Evolutionary conservation across 2,888 invertebrate genomes (phyloP), one percentile per base, ranked within the genome.

Genomic region (Ornithoptera alexandrae): DNA sequence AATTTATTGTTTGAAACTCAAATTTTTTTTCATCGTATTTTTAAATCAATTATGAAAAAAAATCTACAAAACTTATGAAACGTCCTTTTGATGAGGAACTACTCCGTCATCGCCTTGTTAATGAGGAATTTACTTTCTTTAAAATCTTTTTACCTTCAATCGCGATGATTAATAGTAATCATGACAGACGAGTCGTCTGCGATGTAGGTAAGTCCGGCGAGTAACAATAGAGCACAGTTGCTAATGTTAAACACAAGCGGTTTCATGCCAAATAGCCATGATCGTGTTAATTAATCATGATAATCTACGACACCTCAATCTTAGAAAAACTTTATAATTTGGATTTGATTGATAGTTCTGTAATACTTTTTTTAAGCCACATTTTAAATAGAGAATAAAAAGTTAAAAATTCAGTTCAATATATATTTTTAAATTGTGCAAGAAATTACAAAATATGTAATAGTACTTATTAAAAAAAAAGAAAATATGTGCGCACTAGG

Each of bases 111-210:
- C 75, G 68, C 67, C 56, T 61, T 56, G 60, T 72, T 74, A 72
- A 69, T 68, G 68, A 61, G 65, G 68, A 73, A 73, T 74, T 69
- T 72, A 74, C 73, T 74, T 75, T 68, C 71, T 72, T 72, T 70
- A 74, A 74, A 68, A 69, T 73, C 71, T 73, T 74, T 74, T 73
- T 71, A 73, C 71, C 68, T 72, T 72, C 72, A 72, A 71, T 72
- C 70, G 68, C 71, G 72, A 84, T 86, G 88, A 89, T 89, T 88
- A 88, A 90, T 89, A 86, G 85, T 84, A 74, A 72, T 86, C 82
- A 74, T 88, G 89, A 89, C 85, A 85, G 87, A 89, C 84, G 81
- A 79, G 80, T 78, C 79, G 75, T 82, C 81, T 81, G 81, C 79
- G 83, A 74, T 78, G 76, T 75, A 77, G 77, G 80, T 78, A 79